These are phyloP conservation scores for Rissa tridactyla DNA, from an alignment of 2,113 vertebrate genomes.

Conservation along the genomic window DNA sequence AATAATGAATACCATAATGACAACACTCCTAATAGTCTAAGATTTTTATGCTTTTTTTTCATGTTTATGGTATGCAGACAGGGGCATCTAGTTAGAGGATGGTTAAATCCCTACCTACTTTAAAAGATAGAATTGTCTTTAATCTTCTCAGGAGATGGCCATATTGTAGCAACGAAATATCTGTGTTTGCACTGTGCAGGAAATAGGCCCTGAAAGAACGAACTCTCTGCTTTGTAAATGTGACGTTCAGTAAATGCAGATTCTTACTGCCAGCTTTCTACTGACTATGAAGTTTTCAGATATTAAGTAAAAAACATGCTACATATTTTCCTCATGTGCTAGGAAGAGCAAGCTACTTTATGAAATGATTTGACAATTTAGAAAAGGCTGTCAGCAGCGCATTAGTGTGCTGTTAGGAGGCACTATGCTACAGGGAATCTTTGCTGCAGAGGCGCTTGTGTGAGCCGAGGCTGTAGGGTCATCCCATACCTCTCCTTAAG, in stretches of 20 bases:
- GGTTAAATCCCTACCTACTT: neutral
- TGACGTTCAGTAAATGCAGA: neutral
- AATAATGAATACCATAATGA: neutral
- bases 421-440: neutral
- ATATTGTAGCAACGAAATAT: neutral
- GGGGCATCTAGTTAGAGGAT: neutral
- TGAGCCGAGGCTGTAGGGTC: neutral
- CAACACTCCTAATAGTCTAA: neutral
- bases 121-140: neutral
- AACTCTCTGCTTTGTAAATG: neutral
- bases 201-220: neutral
- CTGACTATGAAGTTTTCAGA: neutral
- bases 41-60: neutral
- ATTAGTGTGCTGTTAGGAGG: neutral
- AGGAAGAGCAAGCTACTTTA: neutral
- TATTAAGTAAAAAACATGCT: neutral
- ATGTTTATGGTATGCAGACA: neutral
- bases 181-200: neutral
- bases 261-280: neutral
- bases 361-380: neutral
- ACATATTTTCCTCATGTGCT: neutral
- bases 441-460: neutral
- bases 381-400: neutral
- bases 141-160: neutral
- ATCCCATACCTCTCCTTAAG: neutral